Evolutionary conservation across 1,140 invertebrate genomes (phyloP), one percentile per base, ranked within the genome.

Genomic region (Zaprionus nigranus): DNA sequence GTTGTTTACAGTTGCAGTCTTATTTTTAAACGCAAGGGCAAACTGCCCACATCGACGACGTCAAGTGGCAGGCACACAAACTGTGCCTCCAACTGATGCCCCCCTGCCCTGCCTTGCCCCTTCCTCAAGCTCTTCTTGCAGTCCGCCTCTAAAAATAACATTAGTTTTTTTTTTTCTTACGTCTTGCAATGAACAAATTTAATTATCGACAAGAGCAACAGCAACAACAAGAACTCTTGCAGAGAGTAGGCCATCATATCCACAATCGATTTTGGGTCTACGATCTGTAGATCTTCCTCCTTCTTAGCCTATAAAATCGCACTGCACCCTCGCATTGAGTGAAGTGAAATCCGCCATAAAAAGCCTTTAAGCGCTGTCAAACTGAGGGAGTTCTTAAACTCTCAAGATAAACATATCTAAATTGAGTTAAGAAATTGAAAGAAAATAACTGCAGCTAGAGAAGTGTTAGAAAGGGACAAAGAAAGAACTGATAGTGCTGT

Each of bases 21-120:
- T 86, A 86, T 86, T 86, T 86, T 87, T 86, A 87, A 87, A 87
- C 67, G 79, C 82, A 86, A 86, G 82, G 82, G 79, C 82, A 82
- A 79, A 67, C 79, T 86, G 83, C 82, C 82, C 72, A 86, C 76
- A 61, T 61, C 56, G 67, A 43, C 75, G 75, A 43, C 75, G 75
- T 74, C 53, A 70, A 69, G 38, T 61, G 58, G 73, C 49, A 49
- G 46, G 63, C 30, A 53, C 43, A 58, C 64, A 49, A 49, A 60
- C 60, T 69, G 53, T 63, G 66, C 59, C 67, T 75, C 43, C 73
- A 49, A 65, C 46, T 46, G 40, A 11, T 46, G 28, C 56, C 51
- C 73, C 17, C 24, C n/a, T 17, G 0, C 24, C 34, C 12, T 24
- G 5, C 11, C 6, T 12, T 11, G 2, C 13, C 49, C 15, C 5